Conservation (phyloP, 1,140 invertebrate species). For the Diorhabda carinulata region DNA sequence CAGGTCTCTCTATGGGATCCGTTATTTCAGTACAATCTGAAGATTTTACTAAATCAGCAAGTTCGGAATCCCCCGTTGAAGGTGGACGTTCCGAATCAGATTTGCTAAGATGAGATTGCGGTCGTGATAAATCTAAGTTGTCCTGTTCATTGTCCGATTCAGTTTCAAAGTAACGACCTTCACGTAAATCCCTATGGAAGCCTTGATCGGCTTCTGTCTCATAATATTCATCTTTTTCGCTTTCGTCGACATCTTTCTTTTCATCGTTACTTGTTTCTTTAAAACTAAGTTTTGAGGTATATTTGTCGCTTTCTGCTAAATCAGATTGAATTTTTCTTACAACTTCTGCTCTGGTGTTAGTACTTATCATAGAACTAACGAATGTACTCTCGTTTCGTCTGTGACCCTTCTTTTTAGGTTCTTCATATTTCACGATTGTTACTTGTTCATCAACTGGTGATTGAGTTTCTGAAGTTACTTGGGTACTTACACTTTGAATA, state of each 20-base stretch:
- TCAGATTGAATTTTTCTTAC: conserved; percentile 29
- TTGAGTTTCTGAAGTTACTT: conserved; percentile 53
- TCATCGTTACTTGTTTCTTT: conserved; percentile 50
- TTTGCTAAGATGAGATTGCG: conserved; percentile 46
- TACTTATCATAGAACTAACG: conserved; percentile 36
- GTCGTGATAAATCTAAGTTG: conserved; percentile 36
- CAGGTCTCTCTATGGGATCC: conserved; percentile 52
- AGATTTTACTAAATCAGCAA: conserved; percentile 46
- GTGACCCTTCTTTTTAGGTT: conserved; percentile 52
- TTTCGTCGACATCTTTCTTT: conserved; percentile 49
- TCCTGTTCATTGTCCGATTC: conserved; percentile 35
- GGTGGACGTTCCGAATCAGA: conserved; percentile 44
- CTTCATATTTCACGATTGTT: conserved; percentile 44
- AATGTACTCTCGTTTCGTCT: conserved; percentile 55
- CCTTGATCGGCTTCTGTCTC: conserved; percentile 45
- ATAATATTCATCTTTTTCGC: conserved; percentile 46
- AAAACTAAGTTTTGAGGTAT: conserved; percentile 43
- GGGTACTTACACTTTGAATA: conserved; percentile 52
- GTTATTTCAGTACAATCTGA: conserved; percentile 39
- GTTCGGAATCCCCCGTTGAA: conserved; percentile 47
- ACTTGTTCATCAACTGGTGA: conserved; percentile 47
- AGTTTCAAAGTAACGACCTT: conserved; percentile 40
- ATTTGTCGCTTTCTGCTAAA: conserved; percentile 45
- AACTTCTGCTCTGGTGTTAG: conserved; percentile 20
- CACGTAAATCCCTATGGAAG: conserved; percentile 27